Base-by-base conservation (phyloP, 1,140 invertebrate genomes). In the Sminthurinus signatus region DNA sequence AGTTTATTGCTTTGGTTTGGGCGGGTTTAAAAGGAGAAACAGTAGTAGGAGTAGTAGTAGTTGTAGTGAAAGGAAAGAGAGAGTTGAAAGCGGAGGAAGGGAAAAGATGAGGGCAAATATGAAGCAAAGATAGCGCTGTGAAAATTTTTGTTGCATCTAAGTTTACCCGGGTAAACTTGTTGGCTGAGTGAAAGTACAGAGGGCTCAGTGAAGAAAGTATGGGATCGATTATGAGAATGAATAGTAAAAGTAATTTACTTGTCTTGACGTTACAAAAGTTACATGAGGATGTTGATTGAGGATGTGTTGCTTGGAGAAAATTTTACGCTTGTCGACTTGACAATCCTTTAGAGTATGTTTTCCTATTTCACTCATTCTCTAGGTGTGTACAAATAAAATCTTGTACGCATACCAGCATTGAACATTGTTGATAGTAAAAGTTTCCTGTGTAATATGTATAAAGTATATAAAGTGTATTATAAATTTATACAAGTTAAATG, bases 211-310 rank as follows among this genome's bases (percentile, higher is more conserved):
- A n/a, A 25, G 31, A 39, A 39, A 39, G 31, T 21, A n/a, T n/a
- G 2, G 31, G 28, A 57, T 57, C 55, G 55, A 57, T 57, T 48
- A 48, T 48, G n/a, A 21, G 44, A 8, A 48, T 42, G 44, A 48
- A 48, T 48, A 8, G 17, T 42, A 42, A 42, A 42, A 42, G 39
- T 48, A 48, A 48, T 48, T 48, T 19, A 25, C 44, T 48, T 48
- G 23, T 19, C 44, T 25, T 36, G 32, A 36, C 15, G 32, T 27
- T 15, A 28, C 12, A 28, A 23, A 28, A 23, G 15, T 5, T 54
- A 54, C 10, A 29, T n/a, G 19, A 14, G 25, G 56, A 58, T 28
- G n/a, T 3, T 17, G 29, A 58, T 32, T 36, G 15, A 3, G n/a
- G 21, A 32, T 58, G 12, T 43, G 31, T 28, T 58, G 21, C 29